These are phyloP conservation scores for Brenthis hecate DNA, from an alignment of 2,888 invertebrate species.

Conservation along the genomic window DNA sequence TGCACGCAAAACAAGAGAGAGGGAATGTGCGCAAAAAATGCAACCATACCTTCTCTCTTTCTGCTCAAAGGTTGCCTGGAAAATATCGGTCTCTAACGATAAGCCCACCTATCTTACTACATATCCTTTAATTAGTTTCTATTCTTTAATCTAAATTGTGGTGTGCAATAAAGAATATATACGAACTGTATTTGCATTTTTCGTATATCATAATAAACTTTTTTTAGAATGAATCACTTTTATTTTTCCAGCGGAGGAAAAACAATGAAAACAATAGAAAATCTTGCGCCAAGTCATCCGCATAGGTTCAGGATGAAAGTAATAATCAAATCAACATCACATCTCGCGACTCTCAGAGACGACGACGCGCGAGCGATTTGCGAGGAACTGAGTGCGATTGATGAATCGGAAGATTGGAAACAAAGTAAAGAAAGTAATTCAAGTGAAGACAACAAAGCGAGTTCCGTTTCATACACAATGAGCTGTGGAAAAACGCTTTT, in stretches of 20 bases:
- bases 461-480: constrained; percentile 18
- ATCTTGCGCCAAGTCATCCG: constrained; percentile 73
- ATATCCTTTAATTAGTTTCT: too few relatives aligned
- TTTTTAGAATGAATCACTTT: too few relatives aligned
- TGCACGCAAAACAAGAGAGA: too few relatives aligned
- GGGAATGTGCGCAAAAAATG: too few relatives aligned
- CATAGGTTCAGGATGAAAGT: constrained; percentile 74
- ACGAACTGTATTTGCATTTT: too few relatives aligned
- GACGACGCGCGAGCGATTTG: constrained; percentile 50
- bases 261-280: constrained; percentile 62
- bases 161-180: too few relatives aligned
- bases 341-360: constrained; percentile 47
- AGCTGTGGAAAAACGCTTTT: constrained; percentile 24
- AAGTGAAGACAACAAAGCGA: constrained; percentile 19
- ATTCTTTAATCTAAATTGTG: too few relatives aligned
- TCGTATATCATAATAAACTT: too few relatives aligned
- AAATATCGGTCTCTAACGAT: too few relatives aligned
- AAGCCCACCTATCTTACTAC: too few relatives aligned
- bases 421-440: constrained; percentile 21
- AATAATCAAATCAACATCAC: constrained; percentile 51
- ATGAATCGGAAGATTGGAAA: constrained; percentile 18
- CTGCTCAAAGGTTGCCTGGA: too few relatives aligned
- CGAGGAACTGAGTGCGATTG: constrained; percentile 42
- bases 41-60: too few relatives aligned
- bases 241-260: constrained; percentile 69